phyloP scores from a whole-genome alignment of 2,797 vertebrate genomes.

The Aldrovandia affinis region DNA sequence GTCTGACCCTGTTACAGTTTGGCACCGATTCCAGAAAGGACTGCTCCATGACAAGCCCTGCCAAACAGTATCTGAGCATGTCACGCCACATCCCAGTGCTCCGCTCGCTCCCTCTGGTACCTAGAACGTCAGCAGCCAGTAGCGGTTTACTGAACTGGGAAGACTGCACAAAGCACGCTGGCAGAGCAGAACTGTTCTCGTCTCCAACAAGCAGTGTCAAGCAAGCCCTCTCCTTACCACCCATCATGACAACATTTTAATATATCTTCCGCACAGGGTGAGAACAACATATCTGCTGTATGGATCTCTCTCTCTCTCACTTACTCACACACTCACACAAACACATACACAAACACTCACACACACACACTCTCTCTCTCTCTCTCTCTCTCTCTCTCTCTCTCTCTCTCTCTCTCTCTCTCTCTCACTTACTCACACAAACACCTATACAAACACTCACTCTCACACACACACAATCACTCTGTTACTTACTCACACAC shows the following conservation, averaged over 20 bases:
- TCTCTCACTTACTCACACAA: no score
- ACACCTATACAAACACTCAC: no score
- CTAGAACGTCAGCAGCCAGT: background rate
- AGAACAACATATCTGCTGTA: no score
- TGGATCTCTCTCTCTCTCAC: background rate
- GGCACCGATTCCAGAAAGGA: background rate
- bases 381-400: no score
- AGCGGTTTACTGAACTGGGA: background rate
- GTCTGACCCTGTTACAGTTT: background rate
- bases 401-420: background rate
- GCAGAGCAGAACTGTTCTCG: background rate
- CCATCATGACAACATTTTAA: background rate
- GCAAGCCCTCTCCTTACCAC: background rate
- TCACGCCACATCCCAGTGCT: background rate
- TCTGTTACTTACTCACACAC: background rate
- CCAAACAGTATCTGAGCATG: slow-evolving; percentile 5
- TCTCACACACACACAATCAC: no score
- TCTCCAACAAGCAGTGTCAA: background rate
- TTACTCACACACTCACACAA: background rate
- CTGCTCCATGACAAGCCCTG: background rate
- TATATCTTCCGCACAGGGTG: no score
- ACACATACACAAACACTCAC: background rate
- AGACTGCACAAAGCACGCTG: background rate
- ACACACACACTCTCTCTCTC: background rate
- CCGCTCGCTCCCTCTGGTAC: background rate